A percentile compares a stretch with the other conserved stretches of the same genome.
Conservation (phyloP, 2,888 invertebrate species). For the Eupithecia abbreviata region DNA sequence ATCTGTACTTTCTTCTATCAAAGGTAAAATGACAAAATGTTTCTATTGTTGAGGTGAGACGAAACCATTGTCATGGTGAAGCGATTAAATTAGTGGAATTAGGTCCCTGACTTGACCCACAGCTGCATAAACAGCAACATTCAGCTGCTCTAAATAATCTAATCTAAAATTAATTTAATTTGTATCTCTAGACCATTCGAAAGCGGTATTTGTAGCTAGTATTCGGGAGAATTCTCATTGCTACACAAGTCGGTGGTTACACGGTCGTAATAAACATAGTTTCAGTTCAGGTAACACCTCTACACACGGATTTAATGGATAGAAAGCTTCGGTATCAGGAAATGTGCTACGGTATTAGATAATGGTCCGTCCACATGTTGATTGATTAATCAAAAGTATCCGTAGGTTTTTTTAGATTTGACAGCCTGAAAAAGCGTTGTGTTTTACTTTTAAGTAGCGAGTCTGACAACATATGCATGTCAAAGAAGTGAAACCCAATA, state of each 20-base stretch:
- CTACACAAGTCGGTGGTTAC: conserved; percentile 68
- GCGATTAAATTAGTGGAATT: too few relatives aligned
- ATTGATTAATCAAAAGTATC: neutral
- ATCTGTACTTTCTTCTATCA: too few relatives aligned
- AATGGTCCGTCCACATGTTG: neutral
- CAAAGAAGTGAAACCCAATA: neutral
- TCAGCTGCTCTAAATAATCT: conserved; percentile 8
- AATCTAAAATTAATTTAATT: conserved; percentile 21
- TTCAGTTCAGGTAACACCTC: conserved; percentile 68
- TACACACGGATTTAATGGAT: conserved; percentile 54
- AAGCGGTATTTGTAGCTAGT: conserved; percentile 61
- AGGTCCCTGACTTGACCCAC: neutral
- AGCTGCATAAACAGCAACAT: neutral
- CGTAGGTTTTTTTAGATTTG: neutral
- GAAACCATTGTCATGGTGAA: too few relatives aligned
- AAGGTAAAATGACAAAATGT: too few relatives aligned
- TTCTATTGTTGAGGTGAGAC: too few relatives aligned
- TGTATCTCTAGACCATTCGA: conserved; percentile 47
- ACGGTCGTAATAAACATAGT: conserved; percentile 76
- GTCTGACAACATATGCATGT: neutral
- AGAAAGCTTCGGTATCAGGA: neutral
- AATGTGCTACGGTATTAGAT: neutral
- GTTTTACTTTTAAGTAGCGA: neutral
- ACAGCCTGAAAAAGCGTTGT: too few relatives aligned
- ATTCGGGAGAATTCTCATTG: conserved; percentile 69